These are phyloP conservation scores for Tringa solitaria DNA, from an alignment of 2,113 vertebrate genomes.

Conservation along the genomic window DNA sequence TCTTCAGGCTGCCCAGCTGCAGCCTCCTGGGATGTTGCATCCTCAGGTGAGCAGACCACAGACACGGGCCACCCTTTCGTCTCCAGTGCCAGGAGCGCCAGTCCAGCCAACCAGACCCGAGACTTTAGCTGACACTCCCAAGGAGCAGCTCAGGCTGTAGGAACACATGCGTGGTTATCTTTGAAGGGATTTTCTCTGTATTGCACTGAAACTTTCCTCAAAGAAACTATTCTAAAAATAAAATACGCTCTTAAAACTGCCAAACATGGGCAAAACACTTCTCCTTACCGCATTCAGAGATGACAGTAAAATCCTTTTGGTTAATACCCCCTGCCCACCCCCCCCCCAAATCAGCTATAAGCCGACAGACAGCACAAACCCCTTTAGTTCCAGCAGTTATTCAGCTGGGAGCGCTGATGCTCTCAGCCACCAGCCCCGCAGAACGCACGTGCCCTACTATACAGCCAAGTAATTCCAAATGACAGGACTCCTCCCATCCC, in stretches of 20 bases:
- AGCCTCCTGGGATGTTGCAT: neutral
- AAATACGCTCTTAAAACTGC: neutral
- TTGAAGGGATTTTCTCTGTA: neutral
- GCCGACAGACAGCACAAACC: neutral
- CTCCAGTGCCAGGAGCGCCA: neutral
- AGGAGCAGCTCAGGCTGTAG: neutral
- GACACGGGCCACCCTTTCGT: neutral
- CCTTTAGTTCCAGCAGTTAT: neutral
- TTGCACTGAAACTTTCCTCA: neutral
- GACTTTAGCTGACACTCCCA: neutral
- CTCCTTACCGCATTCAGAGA: neutral
- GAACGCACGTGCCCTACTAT: neutral
- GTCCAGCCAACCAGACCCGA: neutral
- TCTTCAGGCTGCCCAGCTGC: neutral
- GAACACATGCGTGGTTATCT: neutral
- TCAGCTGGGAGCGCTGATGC: neutral
- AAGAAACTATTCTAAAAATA: constrained; percentile 13
- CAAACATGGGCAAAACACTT: neutral
- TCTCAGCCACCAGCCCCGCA: neutral
- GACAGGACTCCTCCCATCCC: neutral
- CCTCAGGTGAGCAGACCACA: neutral
- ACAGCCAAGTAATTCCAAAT: neutral
- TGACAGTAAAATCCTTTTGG: neutral
- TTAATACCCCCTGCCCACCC: neutral
- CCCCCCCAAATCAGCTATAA: neutral